Conservation (phyloP, 2,888 invertebrate genomes). For the Hipparchia sbordonii region DNA sequence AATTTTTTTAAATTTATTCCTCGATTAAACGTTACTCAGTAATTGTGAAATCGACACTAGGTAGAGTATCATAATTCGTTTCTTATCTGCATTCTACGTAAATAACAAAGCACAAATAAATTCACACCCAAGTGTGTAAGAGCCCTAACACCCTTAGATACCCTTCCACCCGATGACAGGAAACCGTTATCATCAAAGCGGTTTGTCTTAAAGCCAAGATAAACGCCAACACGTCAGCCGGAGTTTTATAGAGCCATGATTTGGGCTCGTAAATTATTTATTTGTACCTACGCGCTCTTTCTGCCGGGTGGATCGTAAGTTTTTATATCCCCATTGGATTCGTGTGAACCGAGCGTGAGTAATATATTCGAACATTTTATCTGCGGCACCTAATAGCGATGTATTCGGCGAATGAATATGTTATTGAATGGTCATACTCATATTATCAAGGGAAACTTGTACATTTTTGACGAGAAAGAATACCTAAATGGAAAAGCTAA, state of each 20-base stretch:
- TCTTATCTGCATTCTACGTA: no score
- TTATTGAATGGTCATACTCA: conserved; percentile 3
- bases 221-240: conserved; percentile 31
- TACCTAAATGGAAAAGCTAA: no score
- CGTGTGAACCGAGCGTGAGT: conserved; percentile 20
- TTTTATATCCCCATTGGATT: conserved; percentile 32
- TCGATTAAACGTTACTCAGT: no score
- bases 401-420: conserved; percentile 1
- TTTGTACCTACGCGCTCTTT: conserved; percentile 28
- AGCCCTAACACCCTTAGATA: conserved; percentile 4
- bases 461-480: no score
- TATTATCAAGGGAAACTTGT: background rate
- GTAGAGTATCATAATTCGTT: no score
- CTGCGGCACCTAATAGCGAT: conserved; percentile 6
- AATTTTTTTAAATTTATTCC: no score
- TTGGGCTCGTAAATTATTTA: conserved; percentile 35
- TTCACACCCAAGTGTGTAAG: background rate
- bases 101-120: background rate
- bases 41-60: no score
- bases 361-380: conserved; percentile 9
- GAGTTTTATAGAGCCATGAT: conserved; percentile 35
- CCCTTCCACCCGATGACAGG: conserved; percentile 5
- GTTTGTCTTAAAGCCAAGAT: conserved; percentile 22
- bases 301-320: conserved; percentile 24
- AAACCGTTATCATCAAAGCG: conserved; percentile 10